Percentiles rank a stretch among this genome's conserved stretches.
Conservation (phyloP, 2,888 invertebrate genomes). For the Drosophila infuscata region DNA sequence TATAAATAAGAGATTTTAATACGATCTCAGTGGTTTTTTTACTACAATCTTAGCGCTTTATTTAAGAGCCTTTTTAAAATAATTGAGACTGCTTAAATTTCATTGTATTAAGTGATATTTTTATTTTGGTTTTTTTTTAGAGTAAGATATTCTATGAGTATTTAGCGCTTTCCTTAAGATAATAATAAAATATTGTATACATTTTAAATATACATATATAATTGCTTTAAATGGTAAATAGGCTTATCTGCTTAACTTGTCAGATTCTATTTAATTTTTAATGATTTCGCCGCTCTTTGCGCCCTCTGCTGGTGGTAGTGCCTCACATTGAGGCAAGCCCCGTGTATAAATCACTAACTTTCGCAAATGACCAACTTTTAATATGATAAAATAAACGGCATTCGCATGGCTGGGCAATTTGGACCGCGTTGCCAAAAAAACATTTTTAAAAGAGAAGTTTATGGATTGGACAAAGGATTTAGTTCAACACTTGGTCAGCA, state of each 20-base stretch:
- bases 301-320: neutral
- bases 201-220: neutral
- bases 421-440: slow-evolving; percentile 24
- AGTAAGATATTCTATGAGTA: too few species aligned
- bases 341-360: slow-evolving; percentile 29
- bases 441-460: slow-evolving; percentile 38
- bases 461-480: slow-evolving; percentile 36
- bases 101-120: neutral
- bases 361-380: slow-evolving; percentile 47
- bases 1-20: neutral
- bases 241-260: neutral
- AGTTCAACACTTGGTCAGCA: slow-evolving; percentile 63
- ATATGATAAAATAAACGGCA: slow-evolving; percentile 23
- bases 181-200: neutral
- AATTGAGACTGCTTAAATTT: too few species aligned
- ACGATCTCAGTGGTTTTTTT: neutral
- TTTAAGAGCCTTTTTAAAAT: neutral
- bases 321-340: slow-evolving; percentile 37
- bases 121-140: neutral
- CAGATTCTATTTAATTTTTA: neutral
- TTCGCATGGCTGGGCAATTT: slow-evolving; percentile 18
- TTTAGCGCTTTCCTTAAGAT: neutral
- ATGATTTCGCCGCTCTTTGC: neutral
- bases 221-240: neutral
- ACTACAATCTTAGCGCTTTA: neutral